Base-by-base conservation (phyloP, 2,888 invertebrate species). In the Uloborus plumipes region DNA sequence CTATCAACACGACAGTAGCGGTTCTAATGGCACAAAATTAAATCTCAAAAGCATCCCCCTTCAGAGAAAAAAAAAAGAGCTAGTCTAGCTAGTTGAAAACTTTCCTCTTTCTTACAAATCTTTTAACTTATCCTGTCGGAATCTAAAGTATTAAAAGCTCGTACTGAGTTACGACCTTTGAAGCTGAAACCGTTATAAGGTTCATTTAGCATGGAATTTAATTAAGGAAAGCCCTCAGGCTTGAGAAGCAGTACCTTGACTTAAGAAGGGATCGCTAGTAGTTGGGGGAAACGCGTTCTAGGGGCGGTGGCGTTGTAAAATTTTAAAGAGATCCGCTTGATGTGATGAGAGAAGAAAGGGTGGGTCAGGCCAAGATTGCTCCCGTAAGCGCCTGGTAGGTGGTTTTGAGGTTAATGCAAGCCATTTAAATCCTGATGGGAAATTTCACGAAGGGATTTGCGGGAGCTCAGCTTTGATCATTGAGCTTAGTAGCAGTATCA, bases 121-220 rank as follows among this genome's bases (percentile, higher is more conserved):
- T 26, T 26, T 31, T 70, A 71, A 78, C 71, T 78, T 65, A 72
- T 72, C 65, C 59, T 66, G 65, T 62, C 72, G 73, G 73, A 73
- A 73, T 73, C 59, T 65, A 50, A 65, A 49, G 72, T 65, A 62
- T 80, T 80, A 72, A 79, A 79, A 65, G 72, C 67, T 58, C 72
- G 66, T 66, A 66, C 67, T 65, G 72, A 80, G 69, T 67, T 69
- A 73, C 79, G 72, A 73, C 67, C 73, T 73, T 55, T 62, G 73
- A 80, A 79, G 72, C 72, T 47, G 65, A 79, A 79, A 66, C 67
- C 73, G 73, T 73, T 72, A 80, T 67, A 78, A 78, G 76, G 69
- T 76, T 76, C 76, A 76, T 76, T 76, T 76, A 69, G 76, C 53
- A 22, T 47, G 76, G 76, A 76, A 76, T 76, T 76, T 76, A 76